These are phyloP conservation scores for Intellagama lesueurii DNA, from an alignment of 2,797 vertebrate species.

Conservation along the genomic window DNA sequence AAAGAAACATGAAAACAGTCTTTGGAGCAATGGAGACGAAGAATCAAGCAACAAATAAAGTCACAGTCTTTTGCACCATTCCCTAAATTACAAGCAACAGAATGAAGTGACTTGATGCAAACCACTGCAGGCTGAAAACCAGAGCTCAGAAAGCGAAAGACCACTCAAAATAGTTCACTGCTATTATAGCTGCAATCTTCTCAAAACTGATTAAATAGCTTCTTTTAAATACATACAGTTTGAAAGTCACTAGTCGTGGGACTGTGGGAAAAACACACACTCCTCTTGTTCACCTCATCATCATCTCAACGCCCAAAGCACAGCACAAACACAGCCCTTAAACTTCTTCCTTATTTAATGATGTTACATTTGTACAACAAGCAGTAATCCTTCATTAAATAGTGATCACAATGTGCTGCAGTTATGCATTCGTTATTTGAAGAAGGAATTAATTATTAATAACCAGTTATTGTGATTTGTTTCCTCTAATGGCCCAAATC, in stretches of 20 bases:
- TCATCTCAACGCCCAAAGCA: not conserved
- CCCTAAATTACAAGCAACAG: not conserved
- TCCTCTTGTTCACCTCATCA: not conserved
- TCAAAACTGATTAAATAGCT: not conserved
- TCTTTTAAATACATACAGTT: too few relatives aligned
- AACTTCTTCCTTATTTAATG: not conserved
- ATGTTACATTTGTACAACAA: too few relatives aligned
- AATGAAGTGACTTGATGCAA: not conserved
- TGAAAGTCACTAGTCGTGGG: not conserved
- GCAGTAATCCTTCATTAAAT: not conserved
- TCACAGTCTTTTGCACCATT: not conserved
- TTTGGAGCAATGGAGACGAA: not conserved
- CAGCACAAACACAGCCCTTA: not conserved
- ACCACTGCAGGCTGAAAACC: not conserved
- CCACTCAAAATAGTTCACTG: not conserved
- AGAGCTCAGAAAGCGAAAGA: not conserved
- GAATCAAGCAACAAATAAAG: not conserved
- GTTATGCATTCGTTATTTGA: not conserved
- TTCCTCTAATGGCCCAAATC: not conserved
- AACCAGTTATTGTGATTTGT: not conserved
- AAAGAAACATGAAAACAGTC: not conserved
- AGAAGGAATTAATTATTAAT: not conserved
- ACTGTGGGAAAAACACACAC: not conserved
- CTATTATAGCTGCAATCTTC: not conserved
- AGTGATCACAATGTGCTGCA: not conserved